Base-by-base conservation (phyloP, 2,113 vertebrate species). In the Pseudopodoces humilis region DNA sequence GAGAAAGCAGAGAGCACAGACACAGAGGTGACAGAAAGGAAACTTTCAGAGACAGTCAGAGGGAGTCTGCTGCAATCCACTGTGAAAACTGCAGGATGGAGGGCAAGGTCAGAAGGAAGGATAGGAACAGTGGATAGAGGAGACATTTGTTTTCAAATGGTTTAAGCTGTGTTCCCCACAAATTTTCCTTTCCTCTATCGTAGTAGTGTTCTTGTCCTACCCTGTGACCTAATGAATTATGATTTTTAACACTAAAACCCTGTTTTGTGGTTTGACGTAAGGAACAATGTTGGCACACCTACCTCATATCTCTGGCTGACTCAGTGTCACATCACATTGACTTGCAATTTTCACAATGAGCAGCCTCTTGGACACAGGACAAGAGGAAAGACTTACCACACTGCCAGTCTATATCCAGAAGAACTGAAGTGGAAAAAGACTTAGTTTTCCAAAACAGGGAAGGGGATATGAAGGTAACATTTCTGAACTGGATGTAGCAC, bases 391-490 rank as follows among this genome's bases (percentile, higher is more conserved):
- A 30, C 60, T 74, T 81, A 43, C 47, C 74, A 70, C 43, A 7
- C 58, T 83, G 55, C 33, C 91, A 55, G 55, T 31, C 72, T 67
- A 13, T 39, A 44, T 64, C 60, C 72, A 75, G 80, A 86, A 67
- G 60, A 93, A 59, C 60, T 64, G 60, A 86, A 56, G 50, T 90
- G 60, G 71, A 95, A 86, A 80, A 93, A 92, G 75, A 35, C 49
- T 56, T 68, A 28, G 71, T 44, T 86, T 93, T 60, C 76, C 72
- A 81, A 92, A 95, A 75, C 68, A 71, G 44, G 47, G 72, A 92
- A 94, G 83, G 91, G 39, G 80, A 88, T 88, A n/a, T 93, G 88
- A 95, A 95, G 94, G 92, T 94, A 95, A 88, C 80, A 47, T 63
- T 90, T 94, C 83, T 78, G 56, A 94, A 68, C 27, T 78, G 80